Percentiles rank a stretch among this genome's conserved stretches.
Evolutionary conservation across 1,140 invertebrate species (phyloP).

Genomic region (Cataglyphis hispanica): DNA sequence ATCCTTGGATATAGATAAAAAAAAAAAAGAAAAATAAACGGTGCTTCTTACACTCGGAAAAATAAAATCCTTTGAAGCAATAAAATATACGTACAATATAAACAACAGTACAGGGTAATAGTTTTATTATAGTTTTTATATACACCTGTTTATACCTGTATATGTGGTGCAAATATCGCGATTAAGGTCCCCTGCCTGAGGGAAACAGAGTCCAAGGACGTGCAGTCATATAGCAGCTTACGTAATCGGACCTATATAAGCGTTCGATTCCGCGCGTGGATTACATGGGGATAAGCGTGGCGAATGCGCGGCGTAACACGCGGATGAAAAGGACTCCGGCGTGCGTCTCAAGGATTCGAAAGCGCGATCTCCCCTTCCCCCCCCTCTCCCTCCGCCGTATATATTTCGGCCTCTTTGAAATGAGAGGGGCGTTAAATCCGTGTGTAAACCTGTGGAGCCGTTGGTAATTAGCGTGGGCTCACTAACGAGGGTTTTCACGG

Average conservation of each 20-base stretch:
- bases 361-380: constrained; percentile 48
- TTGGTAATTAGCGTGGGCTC: constrained; percentile 80
- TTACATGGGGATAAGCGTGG: constrained; percentile 37
- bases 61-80: background rate
- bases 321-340: constrained; percentile 56
- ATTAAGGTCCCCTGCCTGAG: background rate
- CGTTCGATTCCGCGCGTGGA: constrained; percentile 23
- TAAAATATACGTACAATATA: background rate
- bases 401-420: constrained; percentile 78
- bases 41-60: background rate
- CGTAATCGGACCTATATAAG: constrained; percentile 37
- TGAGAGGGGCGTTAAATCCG: constrained; percentile 80
- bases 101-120: too few species aligned
- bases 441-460: constrained; percentile 80
- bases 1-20: background rate
- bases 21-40: background rate
- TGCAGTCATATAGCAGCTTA: background rate
- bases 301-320: constrained; percentile 54
- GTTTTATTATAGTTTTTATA: too few species aligned
- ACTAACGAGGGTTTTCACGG: constrained; percentile 81
- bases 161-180: too few species aligned
- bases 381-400: too few species aligned
- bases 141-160: too few species aligned
- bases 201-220: background rate
- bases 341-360: constrained; percentile 65